Conservation (phyloP, 2,797 vertebrate species). For the Poeciliopsis presidionis region DNA sequence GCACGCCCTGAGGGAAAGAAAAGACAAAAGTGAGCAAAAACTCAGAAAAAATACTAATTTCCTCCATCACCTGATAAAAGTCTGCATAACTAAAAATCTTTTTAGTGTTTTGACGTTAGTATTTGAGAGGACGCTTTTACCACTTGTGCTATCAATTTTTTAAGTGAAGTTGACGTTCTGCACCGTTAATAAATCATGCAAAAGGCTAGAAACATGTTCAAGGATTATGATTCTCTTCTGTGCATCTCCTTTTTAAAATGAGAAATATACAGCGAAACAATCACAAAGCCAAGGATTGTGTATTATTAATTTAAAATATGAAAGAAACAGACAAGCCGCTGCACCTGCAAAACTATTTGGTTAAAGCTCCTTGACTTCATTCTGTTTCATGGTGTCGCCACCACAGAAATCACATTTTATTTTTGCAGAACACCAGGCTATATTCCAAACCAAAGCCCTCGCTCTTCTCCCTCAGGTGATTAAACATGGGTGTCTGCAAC, state of each 20-base stretch:
- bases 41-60: constrained; percentile 16
- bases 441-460: not conserved
- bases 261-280: not conserved
- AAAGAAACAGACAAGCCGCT: not conserved
- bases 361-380: not conserved
- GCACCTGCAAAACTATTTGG: not conserved
- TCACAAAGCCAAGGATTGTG: not conserved
- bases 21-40: constrained; percentile 33
- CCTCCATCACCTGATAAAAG: constrained; percentile 1
- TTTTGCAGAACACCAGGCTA: not conserved
- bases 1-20: constrained; percentile 82
- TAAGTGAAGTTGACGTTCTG: not conserved
- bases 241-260: not conserved
- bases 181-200: not conserved
- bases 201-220: not conserved
- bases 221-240: not conserved
- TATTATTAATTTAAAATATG: not conserved
- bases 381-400: not conserved
- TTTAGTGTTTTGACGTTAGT: not conserved
- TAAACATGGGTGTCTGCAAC: not conserved
- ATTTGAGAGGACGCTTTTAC: not conserved
- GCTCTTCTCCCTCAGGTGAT: not conserved
- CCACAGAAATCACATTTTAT: not conserved
- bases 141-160: not conserved
- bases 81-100: not conserved